A percentile compares a stretch with the other conserved stretches of the same genome.
These are phyloP conservation scores for Ceratosolen fusciceps DNA, from an alignment of 1,140 invertebrate genomes.

Conservation along the genomic window DNA sequence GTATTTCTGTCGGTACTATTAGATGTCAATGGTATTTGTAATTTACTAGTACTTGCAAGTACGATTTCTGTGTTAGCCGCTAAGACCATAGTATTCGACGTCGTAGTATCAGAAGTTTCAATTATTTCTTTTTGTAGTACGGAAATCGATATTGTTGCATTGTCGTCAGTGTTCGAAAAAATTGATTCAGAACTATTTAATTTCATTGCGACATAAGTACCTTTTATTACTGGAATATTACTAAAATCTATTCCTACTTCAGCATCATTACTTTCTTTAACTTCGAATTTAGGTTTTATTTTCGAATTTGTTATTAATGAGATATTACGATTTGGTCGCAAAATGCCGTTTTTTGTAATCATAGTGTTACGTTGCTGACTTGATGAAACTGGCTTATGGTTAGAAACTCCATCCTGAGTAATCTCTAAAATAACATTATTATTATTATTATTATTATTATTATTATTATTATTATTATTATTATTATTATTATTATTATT, in stretches of 20 bases:
- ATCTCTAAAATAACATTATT: background rate
- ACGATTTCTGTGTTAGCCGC: constrained; percentile 22
- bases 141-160: constrained; percentile 54
- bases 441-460: too few species aligned
- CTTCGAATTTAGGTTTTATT: constrained; percentile 66
- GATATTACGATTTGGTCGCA: constrained; percentile 62
- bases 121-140: background rate
- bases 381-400: constrained; percentile 55
- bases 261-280: constrained; percentile 64
- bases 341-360: constrained; percentile 68
- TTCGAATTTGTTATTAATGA: constrained; percentile 67
- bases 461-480: too few species aligned
- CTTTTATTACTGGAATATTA: constrained; percentile 68
- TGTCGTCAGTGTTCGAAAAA: constrained; percentile 55
- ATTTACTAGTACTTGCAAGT: constrained; percentile 22
- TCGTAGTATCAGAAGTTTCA: background rate
- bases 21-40: constrained; percentile 18
- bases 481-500: too few species aligned
- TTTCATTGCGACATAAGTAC: constrained; percentile 69
- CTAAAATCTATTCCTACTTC: constrained; percentile 62
- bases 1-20: constrained; percentile 39
- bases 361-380: constrained; percentile 64
- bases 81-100: background rate
- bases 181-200: constrained; percentile 59
- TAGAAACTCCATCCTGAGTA: constrained; percentile 9